Evolutionary conservation across 2,888 invertebrate genomes (phyloP).

Genomic region (Ochropleura plecta): DNA sequence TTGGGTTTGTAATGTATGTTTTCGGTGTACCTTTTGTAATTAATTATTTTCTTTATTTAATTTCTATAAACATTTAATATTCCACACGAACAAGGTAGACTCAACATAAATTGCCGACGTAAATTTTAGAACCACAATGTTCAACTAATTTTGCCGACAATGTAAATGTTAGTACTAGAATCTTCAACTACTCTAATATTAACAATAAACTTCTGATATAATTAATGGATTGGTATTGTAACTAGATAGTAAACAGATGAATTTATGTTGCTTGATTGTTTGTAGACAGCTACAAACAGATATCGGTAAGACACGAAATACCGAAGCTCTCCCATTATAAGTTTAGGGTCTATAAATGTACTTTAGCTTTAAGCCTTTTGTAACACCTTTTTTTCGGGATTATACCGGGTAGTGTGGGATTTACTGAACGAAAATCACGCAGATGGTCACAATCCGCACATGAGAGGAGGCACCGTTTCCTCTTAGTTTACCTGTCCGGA

Average conservation of each 20-base stretch:
- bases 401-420: too few species aligned
- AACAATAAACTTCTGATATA: constrained; percentile 41
- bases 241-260: constrained; percentile 54
- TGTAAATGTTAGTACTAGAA: constrained; percentile 25
- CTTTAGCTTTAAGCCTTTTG: too few species aligned
- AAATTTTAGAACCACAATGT: too few species aligned
- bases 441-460: too few species aligned
- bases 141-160: neutral
- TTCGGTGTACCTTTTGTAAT: neutral
- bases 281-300: constrained; percentile 17
- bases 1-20: neutral
- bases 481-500: too few species aligned
- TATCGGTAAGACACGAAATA: constrained; percentile 9
- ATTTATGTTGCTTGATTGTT: constrained; percentile 23
- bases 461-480: too few species aligned
- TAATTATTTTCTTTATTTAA: neutral
- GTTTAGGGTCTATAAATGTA: too few species aligned
- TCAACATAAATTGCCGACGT: neutral
- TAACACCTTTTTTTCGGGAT: too few species aligned
- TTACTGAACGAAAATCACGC: too few species aligned
- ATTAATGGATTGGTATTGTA: constrained; percentile 46
- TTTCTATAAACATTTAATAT: constrained; percentile 5
- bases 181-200: constrained; percentile 29
- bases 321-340: neutral
- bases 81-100: constrained; percentile 14